Evolutionary conservation across 1,140 invertebrate species (phyloP).

Genomic region (Drosophila nigrodunni): DNA sequence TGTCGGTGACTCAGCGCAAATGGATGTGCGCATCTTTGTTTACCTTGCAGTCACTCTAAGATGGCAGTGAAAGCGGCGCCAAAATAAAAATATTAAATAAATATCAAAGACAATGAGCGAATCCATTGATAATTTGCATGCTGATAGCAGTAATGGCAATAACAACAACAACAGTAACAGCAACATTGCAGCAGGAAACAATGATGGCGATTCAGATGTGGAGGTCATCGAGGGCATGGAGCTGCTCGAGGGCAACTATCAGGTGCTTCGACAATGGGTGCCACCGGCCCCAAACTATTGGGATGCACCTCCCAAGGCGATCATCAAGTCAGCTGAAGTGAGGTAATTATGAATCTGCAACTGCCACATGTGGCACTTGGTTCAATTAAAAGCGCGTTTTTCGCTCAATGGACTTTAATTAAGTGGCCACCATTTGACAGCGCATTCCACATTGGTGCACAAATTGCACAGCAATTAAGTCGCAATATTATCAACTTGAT

Average conservation of each 20-base stretch:
- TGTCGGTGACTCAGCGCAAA: constrained; percentile 74
- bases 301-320: constrained; percentile 83
- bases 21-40: constrained; percentile 78
- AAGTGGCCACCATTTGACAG: constrained; percentile 76
- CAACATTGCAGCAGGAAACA: constrained; percentile 24
- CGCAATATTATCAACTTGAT: constrained; percentile 30
- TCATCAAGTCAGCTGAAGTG: constrained; percentile 83
- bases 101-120: constrained; percentile 63
- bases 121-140: constrained; percentile 67
- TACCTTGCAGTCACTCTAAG: constrained; percentile 27
- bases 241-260: constrained; percentile 83
- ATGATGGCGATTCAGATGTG: constrained; percentile 78
- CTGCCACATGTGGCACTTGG: background rate
- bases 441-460: constrained; percentile 67
- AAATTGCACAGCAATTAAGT: constrained; percentile 79
- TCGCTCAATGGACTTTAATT: constrained; percentile 71
- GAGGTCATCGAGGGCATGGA: constrained; percentile 84
- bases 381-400: constrained; percentile 40
- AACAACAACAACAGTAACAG: constrained; percentile 42
- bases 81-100: constrained; percentile 37
- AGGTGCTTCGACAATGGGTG: constrained; percentile 81
- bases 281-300: constrained; percentile 83
- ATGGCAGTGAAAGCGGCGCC: constrained; percentile 68
- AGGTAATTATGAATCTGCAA: constrained; percentile 61
- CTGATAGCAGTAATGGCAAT: constrained; percentile 54